phyloP scores from a whole-genome alignment of 1,140 invertebrate species.

The Apis mellifera region DNA sequence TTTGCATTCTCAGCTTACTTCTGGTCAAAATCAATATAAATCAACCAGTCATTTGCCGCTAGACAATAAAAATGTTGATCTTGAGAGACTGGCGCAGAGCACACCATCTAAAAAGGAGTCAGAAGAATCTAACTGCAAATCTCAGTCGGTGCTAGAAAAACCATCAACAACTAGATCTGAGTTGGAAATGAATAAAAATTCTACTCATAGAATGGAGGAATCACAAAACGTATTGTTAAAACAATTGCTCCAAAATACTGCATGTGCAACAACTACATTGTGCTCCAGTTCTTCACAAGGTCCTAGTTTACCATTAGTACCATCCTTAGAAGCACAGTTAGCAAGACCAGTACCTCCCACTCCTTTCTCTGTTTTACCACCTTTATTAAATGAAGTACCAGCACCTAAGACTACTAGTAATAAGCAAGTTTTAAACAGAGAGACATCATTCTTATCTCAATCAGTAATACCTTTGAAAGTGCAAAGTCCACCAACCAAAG shows the following conservation, averaged over 20 bases:
- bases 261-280: constrained; percentile 82
- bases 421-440: constrained; percentile 80
- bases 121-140: constrained; percentile 65
- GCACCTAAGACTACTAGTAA: constrained; percentile 52
- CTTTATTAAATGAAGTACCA: constrained; percentile 74
- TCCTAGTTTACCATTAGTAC: constrained; percentile 85
- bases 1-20: constrained; percentile 75
- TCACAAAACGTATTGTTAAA: constrained; percentile 95
- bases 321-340: constrained; percentile 88
- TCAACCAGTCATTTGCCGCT: constrained; percentile 71
- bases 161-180: constrained; percentile 60
- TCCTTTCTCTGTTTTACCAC: constrained; percentile 79
- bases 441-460: constrained; percentile 83
- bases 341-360: constrained; percentile 87
- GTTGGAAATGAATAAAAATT: constrained; percentile 65
- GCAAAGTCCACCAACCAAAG: constrained; percentile 78
- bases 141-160: constrained; percentile 63
- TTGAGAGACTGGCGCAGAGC: constrained; percentile 65
- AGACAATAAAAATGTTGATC: constrained; percentile 74
- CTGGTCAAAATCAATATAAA: constrained; percentile 74
- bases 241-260: constrained; percentile 93
- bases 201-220: constrained; percentile 84
- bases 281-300: constrained; percentile 81
- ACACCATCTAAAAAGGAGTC: constrained; percentile 70
- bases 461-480: constrained; percentile 64